Evolutionary conservation across 2,113 vertebrate species (phyloP).

Genomic region (Cryptotis parvus): DNA sequence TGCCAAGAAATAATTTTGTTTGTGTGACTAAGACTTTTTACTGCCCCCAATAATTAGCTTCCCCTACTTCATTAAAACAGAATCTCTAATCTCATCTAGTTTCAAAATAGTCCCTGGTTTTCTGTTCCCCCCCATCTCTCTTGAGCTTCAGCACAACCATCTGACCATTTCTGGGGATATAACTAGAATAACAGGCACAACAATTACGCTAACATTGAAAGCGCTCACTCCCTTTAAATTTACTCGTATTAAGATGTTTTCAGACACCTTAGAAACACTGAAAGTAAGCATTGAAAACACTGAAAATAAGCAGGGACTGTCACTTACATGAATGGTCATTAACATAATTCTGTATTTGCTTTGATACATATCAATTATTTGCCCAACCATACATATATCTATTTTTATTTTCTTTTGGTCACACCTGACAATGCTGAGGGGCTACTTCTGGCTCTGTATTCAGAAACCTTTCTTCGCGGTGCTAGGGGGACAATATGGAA

Average conservation of each 20-base stretch:
- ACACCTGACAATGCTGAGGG: no score
- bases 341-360: constrained; percentile 17
- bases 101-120: background rate
- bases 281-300: background rate
- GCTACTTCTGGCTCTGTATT: no score
- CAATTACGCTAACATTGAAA: background rate
- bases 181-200: background rate
- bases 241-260: background rate
- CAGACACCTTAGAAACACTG: background rate
- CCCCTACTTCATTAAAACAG: constrained; percentile 19
- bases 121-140: background rate
- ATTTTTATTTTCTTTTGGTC: no score
- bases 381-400: background rate
- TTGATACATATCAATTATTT: background rate
- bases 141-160: background rate
- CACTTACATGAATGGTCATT: background rate
- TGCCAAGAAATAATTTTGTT: background rate
- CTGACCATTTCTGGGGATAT: background rate
- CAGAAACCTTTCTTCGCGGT: no score
- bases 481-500: no score
- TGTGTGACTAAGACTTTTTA: background rate
- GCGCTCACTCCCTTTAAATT: background rate
- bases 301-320: background rate
- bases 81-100: constrained; percentile 13
- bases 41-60: background rate